Evolutionary conservation across 2,797 vertebrate species (phyloP).

Genomic region (Phylloscopus collybita): DNA sequence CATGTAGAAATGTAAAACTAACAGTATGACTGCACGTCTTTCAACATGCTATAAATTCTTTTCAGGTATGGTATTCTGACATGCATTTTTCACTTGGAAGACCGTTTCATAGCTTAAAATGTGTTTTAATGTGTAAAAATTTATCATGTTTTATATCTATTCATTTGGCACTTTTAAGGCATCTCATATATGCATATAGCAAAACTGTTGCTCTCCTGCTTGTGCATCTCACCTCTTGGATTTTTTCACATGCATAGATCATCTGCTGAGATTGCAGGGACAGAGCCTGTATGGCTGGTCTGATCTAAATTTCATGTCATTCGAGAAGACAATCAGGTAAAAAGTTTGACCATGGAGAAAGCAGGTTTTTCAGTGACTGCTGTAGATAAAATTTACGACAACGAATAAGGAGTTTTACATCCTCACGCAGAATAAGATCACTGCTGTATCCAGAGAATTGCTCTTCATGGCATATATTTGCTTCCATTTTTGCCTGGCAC

Average conservation of each 20-base stretch:
- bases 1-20: neutral
- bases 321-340: neutral
- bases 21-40: neutral
- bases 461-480: neutral
- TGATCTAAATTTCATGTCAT: neutral
- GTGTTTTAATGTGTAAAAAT: neutral
- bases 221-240: neutral
- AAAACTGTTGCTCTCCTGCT: neutral
- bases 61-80: neutral
- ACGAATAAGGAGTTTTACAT: neutral
- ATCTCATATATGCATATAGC: neutral
- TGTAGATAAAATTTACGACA: neutral
- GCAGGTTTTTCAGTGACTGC: neutral
- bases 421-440: neutral
- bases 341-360: neutral
- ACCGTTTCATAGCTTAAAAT: neutral
- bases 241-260: neutral
- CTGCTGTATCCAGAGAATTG: neutral
- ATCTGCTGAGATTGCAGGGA: neutral
- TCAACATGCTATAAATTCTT: neutral
- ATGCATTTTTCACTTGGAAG: neutral
- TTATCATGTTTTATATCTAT: neutral
- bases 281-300: neutral
- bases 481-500: neutral
- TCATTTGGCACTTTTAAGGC: neutral